These are phyloP conservation scores for Nematostella vectensis DNA, from an alignment of 92 coral and sea anemone genomes.

Conservation along the genomic window DNA sequence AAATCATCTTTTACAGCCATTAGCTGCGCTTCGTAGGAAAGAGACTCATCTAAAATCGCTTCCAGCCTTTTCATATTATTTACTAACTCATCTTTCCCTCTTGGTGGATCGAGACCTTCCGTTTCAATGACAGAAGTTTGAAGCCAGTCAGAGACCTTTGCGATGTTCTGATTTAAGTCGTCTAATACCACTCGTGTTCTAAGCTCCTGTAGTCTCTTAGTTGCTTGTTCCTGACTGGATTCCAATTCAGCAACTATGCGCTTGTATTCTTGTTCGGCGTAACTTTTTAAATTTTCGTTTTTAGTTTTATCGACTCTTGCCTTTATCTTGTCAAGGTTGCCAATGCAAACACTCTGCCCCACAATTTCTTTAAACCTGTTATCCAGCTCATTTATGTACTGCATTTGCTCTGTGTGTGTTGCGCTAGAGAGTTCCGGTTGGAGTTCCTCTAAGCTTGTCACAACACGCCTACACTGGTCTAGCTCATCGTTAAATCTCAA, in stretches of 20 bases:
- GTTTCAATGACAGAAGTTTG: conserved; percentile 44
- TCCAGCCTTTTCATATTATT: conserved; percentile 35
- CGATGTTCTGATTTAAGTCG: conserved; percentile 42
- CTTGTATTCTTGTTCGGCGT: conserved; percentile 28
- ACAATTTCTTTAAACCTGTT: conserved; percentile 32
- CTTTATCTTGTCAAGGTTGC: conserved; percentile 31
- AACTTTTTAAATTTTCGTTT: conserved; percentile 1
- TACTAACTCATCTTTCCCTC: conserved; percentile 38
- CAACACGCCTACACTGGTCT: conserved; percentile 26
- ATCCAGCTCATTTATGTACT: conserved; percentile 40
- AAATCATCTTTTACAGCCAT: conserved; percentile 43
- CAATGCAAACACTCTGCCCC: conserved; percentile 30
- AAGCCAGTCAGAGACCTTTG: conserved; percentile 54
- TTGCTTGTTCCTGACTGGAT: conserved; percentile 33
- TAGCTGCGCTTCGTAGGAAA: conserved; percentile 44
- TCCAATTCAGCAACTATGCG: conserved; percentile 53
- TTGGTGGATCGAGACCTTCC: conserved; percentile 27
- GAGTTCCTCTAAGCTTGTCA: conserved; percentile 23
- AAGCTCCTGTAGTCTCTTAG: conserved; percentile 37
- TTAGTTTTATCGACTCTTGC: conserved; percentile 20
- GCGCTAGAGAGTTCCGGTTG: too few species aligned
- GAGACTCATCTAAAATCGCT: conserved; percentile 33
- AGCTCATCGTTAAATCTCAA: conserved; percentile 32
- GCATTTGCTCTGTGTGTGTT: conserved; percentile 56
- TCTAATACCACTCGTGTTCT: conserved; percentile 35